Evolutionary conservation across 2,888 invertebrate genomes (phyloP).

Genomic region (Leucophenga montana): DNA sequence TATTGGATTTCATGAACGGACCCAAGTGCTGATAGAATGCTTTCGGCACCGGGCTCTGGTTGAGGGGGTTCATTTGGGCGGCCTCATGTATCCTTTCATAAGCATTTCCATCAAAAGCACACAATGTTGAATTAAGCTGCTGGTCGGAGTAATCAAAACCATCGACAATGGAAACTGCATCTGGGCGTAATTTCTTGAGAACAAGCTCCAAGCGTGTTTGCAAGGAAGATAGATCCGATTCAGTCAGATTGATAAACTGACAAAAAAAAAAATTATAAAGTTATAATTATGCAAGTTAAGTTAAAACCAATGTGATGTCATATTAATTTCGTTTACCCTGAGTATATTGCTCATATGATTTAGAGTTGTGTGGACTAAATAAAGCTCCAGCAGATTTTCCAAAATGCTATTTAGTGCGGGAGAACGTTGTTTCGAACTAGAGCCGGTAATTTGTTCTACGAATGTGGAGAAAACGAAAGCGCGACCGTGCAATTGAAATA

Average conservation of each 20-base stretch:
- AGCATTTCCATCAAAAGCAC: slow-evolving; percentile 87
- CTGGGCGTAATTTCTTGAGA: slow-evolving; percentile 83
- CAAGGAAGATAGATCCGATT: slow-evolving; percentile 71
- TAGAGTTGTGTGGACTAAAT: slow-evolving; percentile 83
- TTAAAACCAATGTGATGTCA: no score
- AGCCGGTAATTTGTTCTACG: slow-evolving; percentile 80
- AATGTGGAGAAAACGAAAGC: slow-evolving; percentile 85
- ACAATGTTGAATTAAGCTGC: slow-evolving; percentile 83
- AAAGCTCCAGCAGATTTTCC: slow-evolving; percentile 83
- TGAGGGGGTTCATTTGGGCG: slow-evolving; percentile 86
- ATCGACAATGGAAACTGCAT: slow-evolving; percentile 93
- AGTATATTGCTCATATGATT: slow-evolving; percentile 84
- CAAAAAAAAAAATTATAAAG: background rate
- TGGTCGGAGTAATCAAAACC: slow-evolving; percentile 89
- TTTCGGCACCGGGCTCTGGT: slow-evolving; percentile 85
- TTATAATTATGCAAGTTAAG: background rate
- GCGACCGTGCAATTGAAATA: slow-evolving; percentile 83
- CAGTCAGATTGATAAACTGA: slow-evolving; percentile 62
- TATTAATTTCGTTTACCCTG: slow-evolving; percentile 74
- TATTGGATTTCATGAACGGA: slow-evolving; percentile 79
- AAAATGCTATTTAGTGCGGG: slow-evolving; percentile 78
- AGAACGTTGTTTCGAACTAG: slow-evolving; percentile 75
- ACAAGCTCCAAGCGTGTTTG: slow-evolving; percentile 82
- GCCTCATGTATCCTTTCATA: slow-evolving; percentile 86
- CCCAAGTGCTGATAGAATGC: slow-evolving; percentile 77